Conservation (phyloP, 2,797 vertebrate species). For the Neosalanx taihuensis region DNA sequence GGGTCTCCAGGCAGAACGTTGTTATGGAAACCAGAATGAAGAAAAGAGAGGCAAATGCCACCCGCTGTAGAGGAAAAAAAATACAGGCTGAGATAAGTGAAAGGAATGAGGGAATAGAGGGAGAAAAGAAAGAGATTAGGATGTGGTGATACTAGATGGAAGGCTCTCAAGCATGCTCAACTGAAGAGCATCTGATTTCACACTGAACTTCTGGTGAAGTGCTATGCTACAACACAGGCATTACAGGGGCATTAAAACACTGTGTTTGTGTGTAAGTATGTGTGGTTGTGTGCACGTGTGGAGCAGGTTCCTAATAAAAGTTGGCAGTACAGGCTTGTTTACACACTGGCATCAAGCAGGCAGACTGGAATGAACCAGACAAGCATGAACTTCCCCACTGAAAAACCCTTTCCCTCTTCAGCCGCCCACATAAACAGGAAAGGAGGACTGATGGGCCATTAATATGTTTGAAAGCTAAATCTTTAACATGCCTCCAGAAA, state of each 20-base stretch:
- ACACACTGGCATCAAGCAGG: too few relatives aligned
- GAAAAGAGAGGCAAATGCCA: constrained; percentile 89
- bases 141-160: not conserved
- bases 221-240: not conserved
- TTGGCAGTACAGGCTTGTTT: too few relatives aligned
- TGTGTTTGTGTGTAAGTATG: constrained; percentile 5
- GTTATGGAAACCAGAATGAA: constrained; percentile 92
- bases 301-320: too few relatives aligned
- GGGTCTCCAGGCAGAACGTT: constrained; percentile 89
- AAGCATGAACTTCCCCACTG: too few relatives aligned
- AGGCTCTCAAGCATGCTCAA: not conserved
- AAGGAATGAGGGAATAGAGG: constrained; percentile 1
- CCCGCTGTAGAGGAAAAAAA: constrained; percentile 75
- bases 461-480: too few relatives aligned
- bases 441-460: too few relatives aligned
- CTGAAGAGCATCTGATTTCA: not conserved
- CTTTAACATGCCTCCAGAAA: too few relatives aligned
- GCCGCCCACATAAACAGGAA: too few relatives aligned
- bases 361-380: too few relatives aligned
- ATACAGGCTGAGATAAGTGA: constrained; percentile 16
- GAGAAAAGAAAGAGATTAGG: constrained; percentile 7
- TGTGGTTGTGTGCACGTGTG: constrained; percentile 3
- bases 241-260: not conserved
- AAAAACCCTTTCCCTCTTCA: too few relatives aligned
- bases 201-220: not conserved